Percentiles rank a stretch among this genome's conserved stretches.
Conservation (phyloP, 2,797 vertebrate genomes). For the Phrynocephalus forsythii region DNA sequence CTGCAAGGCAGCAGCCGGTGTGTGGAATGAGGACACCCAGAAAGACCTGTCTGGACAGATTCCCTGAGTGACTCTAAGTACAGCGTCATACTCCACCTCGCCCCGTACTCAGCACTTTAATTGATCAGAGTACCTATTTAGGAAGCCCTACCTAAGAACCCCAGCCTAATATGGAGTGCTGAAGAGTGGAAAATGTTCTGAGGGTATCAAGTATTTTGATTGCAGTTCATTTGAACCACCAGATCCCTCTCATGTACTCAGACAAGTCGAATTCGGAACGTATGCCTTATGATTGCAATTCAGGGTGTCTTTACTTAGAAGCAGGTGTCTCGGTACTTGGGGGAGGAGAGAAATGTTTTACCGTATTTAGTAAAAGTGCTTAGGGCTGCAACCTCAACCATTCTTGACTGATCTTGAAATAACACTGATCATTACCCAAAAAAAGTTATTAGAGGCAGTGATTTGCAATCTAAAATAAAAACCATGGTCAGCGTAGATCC, state of each 20-base stretch:
- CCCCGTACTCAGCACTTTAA: slow-evolving; percentile 54
- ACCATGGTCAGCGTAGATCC: background rate
- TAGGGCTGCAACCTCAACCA: background rate
- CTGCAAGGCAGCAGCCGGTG: slow-evolving; percentile 37
- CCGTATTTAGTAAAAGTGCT: background rate
- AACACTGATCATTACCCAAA: background rate
- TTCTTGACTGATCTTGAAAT: background rate
- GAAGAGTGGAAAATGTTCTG: slow-evolving; percentile 19
- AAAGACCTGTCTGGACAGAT: slow-evolving; percentile 34
- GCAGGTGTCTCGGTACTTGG: background rate
- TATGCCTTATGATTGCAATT: background rate
- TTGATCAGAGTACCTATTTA: slow-evolving; percentile 62
- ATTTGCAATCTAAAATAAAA: background rate
- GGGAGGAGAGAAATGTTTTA: background rate
- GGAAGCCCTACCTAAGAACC: slow-evolving; percentile 64
- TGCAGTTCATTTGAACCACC: slow-evolving; percentile 41
- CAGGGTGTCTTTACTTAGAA: background rate
- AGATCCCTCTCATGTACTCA: slow-evolving; percentile 16
- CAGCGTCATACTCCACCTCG: slow-evolving; percentile 61
- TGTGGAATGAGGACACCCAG: slow-evolving; percentile 34
- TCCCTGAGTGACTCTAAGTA: slow-evolving; percentile 30
- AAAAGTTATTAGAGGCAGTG: background rate
- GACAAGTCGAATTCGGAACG: slow-evolving; percentile 36
- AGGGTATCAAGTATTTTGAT: slow-evolving; percentile 39
- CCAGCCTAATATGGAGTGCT: slow-evolving; percentile 72